Evolutionary conservation across 2,888 invertebrate species (phyloP).

Genomic region (Cheilosia scutellata): DNA sequence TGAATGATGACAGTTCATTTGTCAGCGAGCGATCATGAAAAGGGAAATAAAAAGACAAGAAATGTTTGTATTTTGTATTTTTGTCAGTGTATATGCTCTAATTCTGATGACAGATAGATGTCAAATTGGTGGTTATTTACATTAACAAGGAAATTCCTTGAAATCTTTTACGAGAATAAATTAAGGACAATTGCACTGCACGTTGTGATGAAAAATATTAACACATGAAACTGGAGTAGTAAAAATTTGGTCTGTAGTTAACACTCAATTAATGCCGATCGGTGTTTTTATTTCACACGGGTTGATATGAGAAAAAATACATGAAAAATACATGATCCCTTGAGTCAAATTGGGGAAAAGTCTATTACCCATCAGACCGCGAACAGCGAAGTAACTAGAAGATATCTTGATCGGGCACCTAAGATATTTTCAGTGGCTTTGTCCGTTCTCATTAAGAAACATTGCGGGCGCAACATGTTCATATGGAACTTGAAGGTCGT

Average conservation of each 20-base stretch:
- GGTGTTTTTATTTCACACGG: neutral
- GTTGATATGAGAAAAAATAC: neutral
- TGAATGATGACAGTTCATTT: conserved; percentile 64
- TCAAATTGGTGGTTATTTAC: conserved; percentile 37
- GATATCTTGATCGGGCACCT: no score
- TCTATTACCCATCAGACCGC: no score
- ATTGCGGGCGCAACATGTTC: no score
- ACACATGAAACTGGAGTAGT: neutral
- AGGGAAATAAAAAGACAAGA: conserved; percentile 49
- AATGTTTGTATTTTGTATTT: conserved; percentile 43
- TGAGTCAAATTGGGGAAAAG: no score
- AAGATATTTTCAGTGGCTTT: no score
- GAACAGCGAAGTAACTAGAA: no score
- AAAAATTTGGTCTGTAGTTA: neutral
- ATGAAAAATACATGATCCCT: no score
- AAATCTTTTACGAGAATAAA: neutral
- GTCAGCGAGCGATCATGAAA: conserved; percentile 49
- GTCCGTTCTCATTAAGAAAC: no score
- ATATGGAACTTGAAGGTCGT: no score
- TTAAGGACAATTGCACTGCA: conserved; percentile 4
- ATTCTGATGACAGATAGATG: conserved; percentile 44
- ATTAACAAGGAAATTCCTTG: neutral
- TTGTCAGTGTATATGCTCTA: conserved; percentile 7
- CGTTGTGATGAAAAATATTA: neutral
- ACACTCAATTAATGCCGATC: neutral